Evolutionary conservation across 2,113 vertebrate genomes (phyloP).

Genomic region (Poeciliopsis retropinna): DNA sequence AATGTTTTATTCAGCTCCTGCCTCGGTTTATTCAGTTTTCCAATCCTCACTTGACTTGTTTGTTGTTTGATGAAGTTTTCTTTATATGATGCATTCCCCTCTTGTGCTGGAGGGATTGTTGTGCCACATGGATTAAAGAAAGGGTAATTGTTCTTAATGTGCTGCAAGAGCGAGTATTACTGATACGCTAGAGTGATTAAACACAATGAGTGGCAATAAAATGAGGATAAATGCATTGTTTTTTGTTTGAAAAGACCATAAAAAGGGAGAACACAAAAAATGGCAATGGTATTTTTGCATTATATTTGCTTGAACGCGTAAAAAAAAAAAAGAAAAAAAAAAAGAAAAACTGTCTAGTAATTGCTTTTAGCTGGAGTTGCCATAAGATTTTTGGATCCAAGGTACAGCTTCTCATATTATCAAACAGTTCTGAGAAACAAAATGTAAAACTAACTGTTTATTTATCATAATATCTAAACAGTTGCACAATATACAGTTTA

Average conservation of each 20-base stretch:
- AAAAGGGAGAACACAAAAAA: not conserved
- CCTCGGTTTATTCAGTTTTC: constrained; percentile 15
- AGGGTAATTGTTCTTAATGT: constrained; percentile 23
- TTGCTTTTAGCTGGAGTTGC: not conserved
- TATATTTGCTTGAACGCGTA: not conserved
- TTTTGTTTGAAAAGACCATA: constrained; percentile 9
- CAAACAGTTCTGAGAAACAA: not conserved
- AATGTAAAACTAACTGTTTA: not conserved
- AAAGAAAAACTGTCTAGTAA: not conserved
- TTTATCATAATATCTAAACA: no score
- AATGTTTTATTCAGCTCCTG: constrained; percentile 11
- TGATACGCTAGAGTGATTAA: constrained; percentile 42
- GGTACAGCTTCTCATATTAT: not conserved
- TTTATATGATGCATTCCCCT: constrained; percentile 14
- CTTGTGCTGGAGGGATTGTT: constrained; percentile 14
- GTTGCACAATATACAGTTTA: not conserved
- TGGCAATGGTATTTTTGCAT: not conserved
- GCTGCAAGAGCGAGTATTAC: constrained; percentile 12
- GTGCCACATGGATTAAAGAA: constrained; percentile 37
- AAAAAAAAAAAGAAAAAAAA: not conserved
- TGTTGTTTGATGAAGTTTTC: constrained; percentile 33
- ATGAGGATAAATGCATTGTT: constrained; percentile 40
- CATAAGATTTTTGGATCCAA: not conserved
- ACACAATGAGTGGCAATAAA: constrained; percentile 51
- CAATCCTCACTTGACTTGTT: constrained; percentile 26